Evolutionary conservation across 1,140 invertebrate genomes (phyloP), one percentile per base, ranked within the genome.

Genomic region (Pararge aegeria): DNA sequence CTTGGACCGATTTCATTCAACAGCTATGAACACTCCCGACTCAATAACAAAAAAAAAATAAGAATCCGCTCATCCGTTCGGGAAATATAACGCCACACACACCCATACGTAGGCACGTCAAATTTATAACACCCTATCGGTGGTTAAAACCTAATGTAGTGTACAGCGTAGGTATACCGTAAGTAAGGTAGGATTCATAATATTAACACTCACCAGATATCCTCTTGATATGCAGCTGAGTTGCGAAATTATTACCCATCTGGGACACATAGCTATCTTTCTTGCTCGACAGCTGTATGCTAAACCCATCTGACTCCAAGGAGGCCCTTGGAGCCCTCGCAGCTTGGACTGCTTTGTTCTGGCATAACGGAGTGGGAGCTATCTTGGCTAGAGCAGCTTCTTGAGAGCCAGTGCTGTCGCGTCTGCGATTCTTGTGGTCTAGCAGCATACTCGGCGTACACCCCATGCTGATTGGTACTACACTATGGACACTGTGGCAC

Each of bases 161-260:
- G n/a, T n/a, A n/a, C n/a, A n/a, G n/a, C n/a, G n/a, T n/a, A n/a
- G n/a, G n/a, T n/a, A n/a, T n/a, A n/a, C n/a, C n/a, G n/a, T n/a
- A n/a, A n/a, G n/a, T n/a, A n/a, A n/a, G n/a, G n/a, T n/a, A n/a
- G n/a, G n/a, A n/a, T n/a, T n/a, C n/a, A n/a, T n/a, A n/a, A n/a
- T n/a, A n/a, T n/a, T n/a, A n/a, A n/a, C n/a, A n/a, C 84, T 88
- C 66, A 89, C 90, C 87, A 60, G 87, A 90, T 75, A 90, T 90
- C 54, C 88, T 73, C 21, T 91, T 91, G 24, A 90, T 91, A 57
- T 90, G 90, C n/a, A 91, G 60, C 58, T 90, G 87, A 0, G 87
- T 90, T n/a, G 87, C 84, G 55, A 89, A 86, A 59, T 90, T 90
- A 65, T 89, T 90, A n/a, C 88, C 90, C 87, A 91, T 91, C 63